Evolutionary conservation across 2,888 invertebrate species (phyloP), one percentile per base, ranked within the genome.

Genomic region (Myopa tessellatipennis): DNA sequence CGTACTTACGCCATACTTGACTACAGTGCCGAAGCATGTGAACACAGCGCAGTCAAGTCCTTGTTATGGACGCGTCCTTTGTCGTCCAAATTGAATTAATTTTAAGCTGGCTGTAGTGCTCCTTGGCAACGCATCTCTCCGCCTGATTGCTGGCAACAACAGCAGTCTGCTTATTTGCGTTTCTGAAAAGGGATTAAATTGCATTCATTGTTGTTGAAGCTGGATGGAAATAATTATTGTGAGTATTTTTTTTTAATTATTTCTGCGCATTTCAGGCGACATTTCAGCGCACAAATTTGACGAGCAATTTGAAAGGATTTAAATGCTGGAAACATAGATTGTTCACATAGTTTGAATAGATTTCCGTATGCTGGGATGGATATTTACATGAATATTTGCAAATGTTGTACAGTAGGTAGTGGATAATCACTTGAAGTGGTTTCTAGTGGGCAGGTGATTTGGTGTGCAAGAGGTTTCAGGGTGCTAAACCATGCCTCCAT

Each of bases 41-140:
- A 61, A 63, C 45, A 50, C 63, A 61, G n/a, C n/a, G n/a, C 61
- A 74, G 74, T 74, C 74, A 74, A 74, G 74, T 74, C 38, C 67
- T 68, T 55, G 40, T 55, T 68, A 58, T 50, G 58, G 55, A 26
- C 55, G 55, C 10, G 67, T 40, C 52, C 50, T 74, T 74, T 74
- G 58, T 74, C 12, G 50, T 70, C 12, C 45, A 63, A 73, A 63
- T 73, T 61, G 63, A 73, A 73, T 73, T 63, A 73, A 61, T 73
- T 73, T 61, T 45, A 73, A 73, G 38, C 34, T 38, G 34, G 73
- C 34, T 34, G 73, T 45, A 73, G 63, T 36, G 65, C 14, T 18
- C 36, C 36, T 40, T 40, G n/a, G 63, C 8, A 36, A 34, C 36
- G 65, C 34, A 65, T 10, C 61, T 61, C 26, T 61, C 26, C 61